A percentile compares a stretch with the other conserved stretches of the same genome.
Evolutionary conservation across 1,140 invertebrate genomes (phyloP).

Genomic region (Cotesia chilonis): DNA sequence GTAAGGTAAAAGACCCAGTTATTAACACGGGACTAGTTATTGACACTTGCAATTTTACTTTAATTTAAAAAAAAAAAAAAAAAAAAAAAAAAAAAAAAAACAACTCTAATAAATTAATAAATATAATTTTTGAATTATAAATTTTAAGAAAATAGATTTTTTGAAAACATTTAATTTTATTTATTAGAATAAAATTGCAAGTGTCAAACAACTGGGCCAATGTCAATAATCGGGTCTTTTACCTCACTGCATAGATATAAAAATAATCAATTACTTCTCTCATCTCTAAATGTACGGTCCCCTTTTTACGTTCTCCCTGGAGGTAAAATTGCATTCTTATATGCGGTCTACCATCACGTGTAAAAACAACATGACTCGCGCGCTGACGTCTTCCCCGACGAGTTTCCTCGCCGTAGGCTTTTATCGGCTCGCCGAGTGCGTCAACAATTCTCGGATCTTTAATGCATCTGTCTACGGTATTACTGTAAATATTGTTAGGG

Average conservation of each 20-base stretch:
- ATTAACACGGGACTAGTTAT: too few relatives aligned
- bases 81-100: too few relatives aligned
- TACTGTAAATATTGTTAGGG: conserved; percentile 83
- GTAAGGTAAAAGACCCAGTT: too few relatives aligned
- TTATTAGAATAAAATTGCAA: too few relatives aligned
- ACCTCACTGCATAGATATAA: conserved; percentile 16
- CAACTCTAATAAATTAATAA: too few relatives aligned
- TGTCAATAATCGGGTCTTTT: too few relatives aligned
- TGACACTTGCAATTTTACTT: too few relatives aligned
- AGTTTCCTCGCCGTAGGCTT: conserved; percentile 86
- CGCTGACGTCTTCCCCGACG: conserved; percentile 72
- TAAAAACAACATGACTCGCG: conserved; percentile 74
- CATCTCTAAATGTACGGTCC: conserved; percentile 86
- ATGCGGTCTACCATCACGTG: conserved; percentile 78
- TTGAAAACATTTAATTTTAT: too few relatives aligned
- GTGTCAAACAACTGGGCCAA: too few relatives aligned
- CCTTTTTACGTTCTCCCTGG: conserved; percentile 80
- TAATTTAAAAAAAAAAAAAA: too few relatives aligned
- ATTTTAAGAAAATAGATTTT: too few relatives aligned
- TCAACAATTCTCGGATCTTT: conserved; percentile 76
- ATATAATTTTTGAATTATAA: too few relatives aligned
- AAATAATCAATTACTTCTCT: conserved; percentile 72
- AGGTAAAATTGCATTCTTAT: conserved; percentile 91
- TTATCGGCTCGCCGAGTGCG: conserved; percentile 84
- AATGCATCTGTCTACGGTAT: conserved; percentile 78